Conservation (phyloP, 2,888 invertebrate genomes). For the Ornithoptera alexandrae region DNA sequence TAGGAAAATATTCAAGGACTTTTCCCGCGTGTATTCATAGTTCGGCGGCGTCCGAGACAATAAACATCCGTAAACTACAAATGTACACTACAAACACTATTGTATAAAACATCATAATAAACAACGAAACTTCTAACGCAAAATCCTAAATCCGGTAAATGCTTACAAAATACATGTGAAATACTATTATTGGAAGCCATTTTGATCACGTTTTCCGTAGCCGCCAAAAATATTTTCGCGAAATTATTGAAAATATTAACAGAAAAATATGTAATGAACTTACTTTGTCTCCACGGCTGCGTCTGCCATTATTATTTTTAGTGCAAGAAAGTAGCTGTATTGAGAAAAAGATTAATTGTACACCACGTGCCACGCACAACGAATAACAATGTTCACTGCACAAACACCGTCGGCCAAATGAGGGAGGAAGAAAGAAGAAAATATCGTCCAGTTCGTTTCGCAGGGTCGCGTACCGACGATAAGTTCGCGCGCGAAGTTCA, state of each 20-base stretch:
- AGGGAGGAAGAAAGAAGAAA: slow-evolving; percentile 69
- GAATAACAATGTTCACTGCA: slow-evolving; percentile 70
- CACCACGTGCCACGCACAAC: slow-evolving; percentile 71
- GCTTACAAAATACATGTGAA: slow-evolving; percentile 36
- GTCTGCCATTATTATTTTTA: slow-evolving; percentile 82
- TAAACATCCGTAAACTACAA: slow-evolving; percentile 49
- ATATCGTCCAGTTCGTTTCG: slow-evolving; percentile 57
- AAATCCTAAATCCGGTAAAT: slow-evolving; percentile 35
- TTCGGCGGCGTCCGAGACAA: slow-evolving; percentile 51
- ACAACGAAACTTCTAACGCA: slow-evolving; percentile 7
- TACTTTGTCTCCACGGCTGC: slow-evolving; percentile 84
- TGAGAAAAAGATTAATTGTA: slow-evolving; percentile 44
- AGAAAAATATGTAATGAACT: slow-evolving; percentile 62
- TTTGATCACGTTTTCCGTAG: slow-evolving; percentile 74
- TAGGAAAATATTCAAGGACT: slow-evolving; percentile 32
- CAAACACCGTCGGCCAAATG: slow-evolving; percentile 76
- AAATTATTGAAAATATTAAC: slow-evolving; percentile 40
- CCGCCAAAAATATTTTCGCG: slow-evolving; percentile 66
- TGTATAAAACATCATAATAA: slow-evolving; percentile 29
- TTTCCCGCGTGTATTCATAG: slow-evolving; percentile 65
- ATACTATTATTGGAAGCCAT: slow-evolving; percentile 75
- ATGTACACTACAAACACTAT: slow-evolving; percentile 39
- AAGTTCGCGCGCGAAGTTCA: slow-evolving; percentile 59
- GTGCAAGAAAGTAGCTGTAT: slow-evolving; percentile 48
- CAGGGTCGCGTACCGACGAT: slow-evolving; percentile 53